Evolutionary conservation across 2,113 vertebrate species (phyloP).

Genomic region (Mesitornis unicolor): DNA sequence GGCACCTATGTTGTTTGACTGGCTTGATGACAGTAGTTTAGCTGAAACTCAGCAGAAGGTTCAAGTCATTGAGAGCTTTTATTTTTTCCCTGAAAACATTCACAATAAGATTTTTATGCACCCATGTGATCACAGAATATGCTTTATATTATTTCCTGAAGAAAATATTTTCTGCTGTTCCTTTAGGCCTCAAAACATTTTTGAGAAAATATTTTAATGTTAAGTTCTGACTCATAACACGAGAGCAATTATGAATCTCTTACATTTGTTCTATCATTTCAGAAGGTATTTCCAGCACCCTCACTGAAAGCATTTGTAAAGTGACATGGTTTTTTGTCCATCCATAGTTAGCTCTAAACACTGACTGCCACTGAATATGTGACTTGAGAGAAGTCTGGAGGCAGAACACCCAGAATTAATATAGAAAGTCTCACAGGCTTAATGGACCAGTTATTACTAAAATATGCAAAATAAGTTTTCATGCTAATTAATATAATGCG

Average conservation of each 20-base stretch:
- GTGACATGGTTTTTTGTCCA: neutral
- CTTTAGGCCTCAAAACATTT: neutral
- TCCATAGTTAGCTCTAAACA: neutral
- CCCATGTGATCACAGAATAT: neutral
- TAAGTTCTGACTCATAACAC: neutral
- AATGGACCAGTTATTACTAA: neutral
- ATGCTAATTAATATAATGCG: neutral
- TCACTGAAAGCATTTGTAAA: neutral
- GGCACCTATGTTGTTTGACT: neutral
- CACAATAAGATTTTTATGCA: neutral
- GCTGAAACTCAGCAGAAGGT: neutral
- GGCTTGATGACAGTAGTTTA: neutral
- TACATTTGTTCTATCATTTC: neutral
- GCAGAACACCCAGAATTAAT: neutral
- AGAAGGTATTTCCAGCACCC: neutral
- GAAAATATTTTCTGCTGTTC: neutral
- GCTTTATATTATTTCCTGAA: neutral
- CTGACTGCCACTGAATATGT: neutral
- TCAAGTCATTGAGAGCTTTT: neutral
- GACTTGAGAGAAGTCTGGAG: neutral
- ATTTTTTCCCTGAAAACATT: neutral
- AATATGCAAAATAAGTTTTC: neutral
- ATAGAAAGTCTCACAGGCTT: neutral
- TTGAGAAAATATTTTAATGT: neutral
- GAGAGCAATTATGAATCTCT: neutral